These are phyloP conservation scores for Emydura subglobosa DNA, from an alignment of 2,113 vertebrate species.

Conservation along the genomic window DNA sequence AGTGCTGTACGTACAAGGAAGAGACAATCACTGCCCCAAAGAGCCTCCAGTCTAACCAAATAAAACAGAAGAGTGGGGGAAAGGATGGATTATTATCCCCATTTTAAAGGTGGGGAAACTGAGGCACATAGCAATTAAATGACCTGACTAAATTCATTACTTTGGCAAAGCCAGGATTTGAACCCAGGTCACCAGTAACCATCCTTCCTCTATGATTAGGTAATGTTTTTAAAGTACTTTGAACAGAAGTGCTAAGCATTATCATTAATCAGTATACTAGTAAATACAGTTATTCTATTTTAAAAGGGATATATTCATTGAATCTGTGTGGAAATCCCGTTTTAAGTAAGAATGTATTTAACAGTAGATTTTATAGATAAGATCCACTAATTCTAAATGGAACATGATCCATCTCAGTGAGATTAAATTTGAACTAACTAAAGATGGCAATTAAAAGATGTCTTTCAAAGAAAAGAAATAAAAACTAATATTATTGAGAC, in stretches of 20 bases:
- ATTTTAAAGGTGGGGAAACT: neutral
- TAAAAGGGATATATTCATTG: neutral
- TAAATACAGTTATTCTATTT: neutral
- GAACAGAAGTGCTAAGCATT: neutral
- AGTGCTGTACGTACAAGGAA: no score
- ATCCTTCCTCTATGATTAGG: no score
- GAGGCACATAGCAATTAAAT: neutral
- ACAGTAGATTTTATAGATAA: neutral
- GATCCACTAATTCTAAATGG: neutral
- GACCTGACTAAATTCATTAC: neutral
- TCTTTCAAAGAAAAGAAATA: neutral
- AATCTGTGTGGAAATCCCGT: neutral
- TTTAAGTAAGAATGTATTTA: neutral
- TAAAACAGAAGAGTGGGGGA: no score
- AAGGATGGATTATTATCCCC: neutral
- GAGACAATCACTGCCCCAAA: no score
- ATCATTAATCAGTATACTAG: neutral
- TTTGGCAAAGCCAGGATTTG: no score
- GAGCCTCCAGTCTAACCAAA: no score
- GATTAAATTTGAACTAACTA: neutral
- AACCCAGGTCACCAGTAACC: no score
- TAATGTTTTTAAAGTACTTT: neutral
- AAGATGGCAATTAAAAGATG: neutral
- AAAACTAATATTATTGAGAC: neutral
- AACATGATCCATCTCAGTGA: neutral